Evolutionary conservation across 2,797 vertebrate genomes (phyloP), one percentile per base, ranked within the genome.

Genomic region (Sebastiscus albofasciatus): DNA sequence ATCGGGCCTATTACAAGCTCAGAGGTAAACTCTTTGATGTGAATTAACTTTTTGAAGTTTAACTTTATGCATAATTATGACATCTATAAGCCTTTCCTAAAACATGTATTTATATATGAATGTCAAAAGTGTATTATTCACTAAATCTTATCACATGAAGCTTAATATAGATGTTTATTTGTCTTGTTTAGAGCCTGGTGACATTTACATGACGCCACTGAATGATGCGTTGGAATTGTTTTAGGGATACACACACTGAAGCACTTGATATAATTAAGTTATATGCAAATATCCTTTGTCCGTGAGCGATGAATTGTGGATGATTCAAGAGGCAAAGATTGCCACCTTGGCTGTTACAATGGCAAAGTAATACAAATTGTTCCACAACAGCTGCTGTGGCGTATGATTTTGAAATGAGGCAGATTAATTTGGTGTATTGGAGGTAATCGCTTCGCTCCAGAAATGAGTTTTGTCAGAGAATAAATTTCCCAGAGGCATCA

Each of bases 1-100:
- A 99, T 80, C 96, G 97, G 82, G 96, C 96, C 54, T 99, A 98
- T 93, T 99, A 98, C 79, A 97, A 96, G 92, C 92, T 98, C 85
- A 94, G 97, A 97, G 97, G 97, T 97, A 95, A 90, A 11, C 29
- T 42, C 22, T 86, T 67, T 86, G 59, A 72, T 34, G 11, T 64
- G 39, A 67, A 80, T 85, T 2, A 5, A 61, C 46, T 34, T 56
- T n/a, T 66, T 36, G 13, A 71, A 46, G 8, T 74, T 74, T 20
- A 67, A 85, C 70, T 87, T 77, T 27, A 65, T 80, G 84, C 66
- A 71, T 65, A 72, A 84, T 84, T 70, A 78, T 61, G 34, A 55
- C 26, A 72, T 54, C 11, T 65, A 81, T 75, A 58, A 71, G 61
- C 87, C 14, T 66, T 69, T 82, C 22, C 27, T 66, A 46, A 81